Base-by-base conservation (phyloP, 1,140 invertebrate genomes). In the Penaeus vannamei region DNA sequence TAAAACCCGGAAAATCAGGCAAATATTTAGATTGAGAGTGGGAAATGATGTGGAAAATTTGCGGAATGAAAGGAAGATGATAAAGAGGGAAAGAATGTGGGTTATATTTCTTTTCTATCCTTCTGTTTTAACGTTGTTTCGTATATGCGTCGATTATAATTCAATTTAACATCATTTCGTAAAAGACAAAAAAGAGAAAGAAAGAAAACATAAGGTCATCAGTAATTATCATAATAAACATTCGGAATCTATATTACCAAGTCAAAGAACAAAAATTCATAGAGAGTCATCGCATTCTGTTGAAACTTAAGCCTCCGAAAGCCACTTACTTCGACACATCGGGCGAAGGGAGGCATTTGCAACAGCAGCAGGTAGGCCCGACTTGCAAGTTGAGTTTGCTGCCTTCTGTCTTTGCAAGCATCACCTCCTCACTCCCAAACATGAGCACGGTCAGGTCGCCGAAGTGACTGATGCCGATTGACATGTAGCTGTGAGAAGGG, bases 391-490 rank as follows among this genome's bases (percentile, higher is more conserved):
- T 83, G 20, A 90, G 60, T 12, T 8, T 60, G n/a, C 79, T 62
- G 12, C 80, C 53, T 0, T 19, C 12, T 20, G 83, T 84, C 29
- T 46, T 42, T 53, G 69, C 85, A 66, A 84, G 2, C 85, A 90
- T 46, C 42, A 79, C 64, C 42, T 87, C 86, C 81, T 90, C 90
- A 19, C 90, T 62, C 0, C 90, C 90, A 20, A 83, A 90, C 90
- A 90, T 90, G 17, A 90, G 32, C 60, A 87, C 77, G 3, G 90
- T 90, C 69, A 90, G 46, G 85, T 90, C 90, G 53, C 80, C 82
- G 85, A 90, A 90, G 85, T 90, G 90, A 29, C 90, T 87, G 64
- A 90, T 85, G 0, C 90, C 90, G 10, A 90, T 72, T 17, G 85
- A 84, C 85, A 90, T 90, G 69, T 90, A 90, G 14, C 90, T 90